A percentile compares a stretch with the other conserved stretches of the same genome.
phyloP scores from a whole-genome alignment of 2,113 vertebrate genomes.

The Ophthalmolycus amberensis region DNA sequence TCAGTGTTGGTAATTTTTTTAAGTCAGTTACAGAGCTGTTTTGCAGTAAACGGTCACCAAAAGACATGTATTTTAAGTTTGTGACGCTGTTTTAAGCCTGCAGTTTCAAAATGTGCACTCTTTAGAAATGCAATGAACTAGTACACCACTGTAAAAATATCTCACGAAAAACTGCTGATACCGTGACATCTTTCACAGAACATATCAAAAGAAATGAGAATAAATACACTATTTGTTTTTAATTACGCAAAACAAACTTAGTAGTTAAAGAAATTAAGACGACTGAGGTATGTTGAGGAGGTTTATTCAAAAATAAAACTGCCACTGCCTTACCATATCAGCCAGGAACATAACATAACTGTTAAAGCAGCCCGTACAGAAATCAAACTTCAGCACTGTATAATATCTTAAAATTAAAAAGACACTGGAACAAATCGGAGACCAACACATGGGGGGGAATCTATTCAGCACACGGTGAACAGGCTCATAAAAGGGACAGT shows the following conservation, averaged over 20 bases:
- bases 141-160: background rate
- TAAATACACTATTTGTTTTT: background rate
- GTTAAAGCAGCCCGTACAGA: slow-evolving; percentile 61
- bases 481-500: slow-evolving; percentile 39
- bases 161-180: background rate
- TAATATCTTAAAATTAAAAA: slow-evolving; percentile 60
- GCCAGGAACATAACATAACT: slow-evolving; percentile 57
- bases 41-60: background rate
- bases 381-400: slow-evolving; percentile 55
- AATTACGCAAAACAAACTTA: background rate
- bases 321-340: slow-evolving; percentile 55
- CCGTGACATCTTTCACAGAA: background rate
- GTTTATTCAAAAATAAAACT: slow-evolving; percentile 82
- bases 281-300: slow-evolving; percentile 41
- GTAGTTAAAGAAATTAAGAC: background rate
- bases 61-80: background rate
- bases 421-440: slow-evolving; percentile 41
- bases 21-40: background rate
- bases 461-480: slow-evolving; percentile 18
- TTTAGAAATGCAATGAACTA: background rate
- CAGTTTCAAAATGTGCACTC: background rate
- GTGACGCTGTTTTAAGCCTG: background rate
- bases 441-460: background rate
- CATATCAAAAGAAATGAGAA: background rate
- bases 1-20: background rate